These are phyloP conservation scores for Anodontia alba DNA, from an alignment of 2,888 invertebrate genomes.

Conservation along the genomic window DNA sequence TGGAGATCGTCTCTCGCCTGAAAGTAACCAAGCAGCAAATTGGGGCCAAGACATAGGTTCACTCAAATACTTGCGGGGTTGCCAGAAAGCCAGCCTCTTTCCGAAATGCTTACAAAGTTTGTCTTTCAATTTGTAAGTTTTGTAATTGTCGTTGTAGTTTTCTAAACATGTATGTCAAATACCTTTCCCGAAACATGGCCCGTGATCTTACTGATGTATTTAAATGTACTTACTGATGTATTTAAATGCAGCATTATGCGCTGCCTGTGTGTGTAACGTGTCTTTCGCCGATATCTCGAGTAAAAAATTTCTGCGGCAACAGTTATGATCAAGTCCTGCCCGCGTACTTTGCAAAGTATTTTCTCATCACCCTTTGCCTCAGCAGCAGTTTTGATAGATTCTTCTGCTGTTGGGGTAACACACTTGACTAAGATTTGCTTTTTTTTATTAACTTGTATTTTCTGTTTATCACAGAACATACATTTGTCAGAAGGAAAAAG, in stretches of 20 bases:
- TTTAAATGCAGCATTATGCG: background rate
- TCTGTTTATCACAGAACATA: background rate
- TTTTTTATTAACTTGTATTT: background rate
- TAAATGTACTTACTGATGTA: background rate
- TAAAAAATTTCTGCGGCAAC: background rate
- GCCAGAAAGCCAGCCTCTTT: background rate
- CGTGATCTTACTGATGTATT: background rate
- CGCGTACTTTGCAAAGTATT: background rate
- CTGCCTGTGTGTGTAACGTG: background rate
- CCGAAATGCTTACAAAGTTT: too few species aligned
- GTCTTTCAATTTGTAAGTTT: too few species aligned
- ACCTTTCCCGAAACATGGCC: slow-evolving; percentile 35
- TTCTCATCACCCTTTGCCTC: background rate
- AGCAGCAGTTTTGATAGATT: background rate
- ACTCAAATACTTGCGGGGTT: background rate
- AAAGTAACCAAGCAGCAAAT: too few species aligned
- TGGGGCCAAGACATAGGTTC: background rate
- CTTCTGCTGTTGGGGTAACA: background rate
- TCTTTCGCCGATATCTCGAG: background rate
- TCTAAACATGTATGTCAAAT: slow-evolving; percentile 18
- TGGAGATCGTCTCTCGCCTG: background rate
- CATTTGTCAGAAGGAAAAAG: background rate
- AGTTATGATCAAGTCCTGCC: background rate
- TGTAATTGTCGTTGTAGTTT: slow-evolving; percentile 47
- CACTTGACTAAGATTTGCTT: background rate